Evolutionary conservation across 2,797 vertebrate species (phyloP), one percentile per base, ranked within the genome.

Genomic region (Eulemur mongoz): DNA sequence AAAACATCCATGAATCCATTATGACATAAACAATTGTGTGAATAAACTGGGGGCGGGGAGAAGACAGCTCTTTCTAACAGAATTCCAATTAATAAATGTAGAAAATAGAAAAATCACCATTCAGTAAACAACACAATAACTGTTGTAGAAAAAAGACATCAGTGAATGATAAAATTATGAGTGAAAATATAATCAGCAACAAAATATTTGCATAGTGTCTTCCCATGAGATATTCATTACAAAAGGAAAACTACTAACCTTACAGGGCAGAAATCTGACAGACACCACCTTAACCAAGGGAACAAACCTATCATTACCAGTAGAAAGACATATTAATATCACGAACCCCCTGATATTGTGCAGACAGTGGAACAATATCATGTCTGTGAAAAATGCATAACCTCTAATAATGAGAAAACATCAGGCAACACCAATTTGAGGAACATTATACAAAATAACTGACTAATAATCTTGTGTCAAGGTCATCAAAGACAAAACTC

Each of bases 1-100:
- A 79, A 83, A 92, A 38, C 22, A 93, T 7, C 30, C 27, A 94
- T 7, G 5, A 43, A 70, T 70, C 22, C 27, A 90, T 76, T 86
- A 61, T 70, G 59, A 82, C 43, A 70, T 82, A 70, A 82, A n/a
- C 18, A 52, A 89, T 4, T 11, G 9, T 43, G 35, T 57, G 1
- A 87, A 45, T 73, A 50, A 67, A 40, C 17, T n/a, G 35, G 22
- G 14, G 32, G 2, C 5, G 11, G 9, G 8, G 18, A 45, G 32
- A 69, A 70, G 38, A 83, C 8, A 96, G 23, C 4, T 88, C 35
- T 61, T 54, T 23, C 30, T 75, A 91, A 88, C 4, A 88, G 38
- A 85, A 96, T 86, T 90, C n/a, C 45, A 86, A 67, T 69, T 82
- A 83, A 78, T 35, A 73, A 59, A 91, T 30, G 30, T 18, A 78